phyloP scores from a whole-genome alignment of 2,888 invertebrate genomes.

The Brachyopa scutellaris region DNA sequence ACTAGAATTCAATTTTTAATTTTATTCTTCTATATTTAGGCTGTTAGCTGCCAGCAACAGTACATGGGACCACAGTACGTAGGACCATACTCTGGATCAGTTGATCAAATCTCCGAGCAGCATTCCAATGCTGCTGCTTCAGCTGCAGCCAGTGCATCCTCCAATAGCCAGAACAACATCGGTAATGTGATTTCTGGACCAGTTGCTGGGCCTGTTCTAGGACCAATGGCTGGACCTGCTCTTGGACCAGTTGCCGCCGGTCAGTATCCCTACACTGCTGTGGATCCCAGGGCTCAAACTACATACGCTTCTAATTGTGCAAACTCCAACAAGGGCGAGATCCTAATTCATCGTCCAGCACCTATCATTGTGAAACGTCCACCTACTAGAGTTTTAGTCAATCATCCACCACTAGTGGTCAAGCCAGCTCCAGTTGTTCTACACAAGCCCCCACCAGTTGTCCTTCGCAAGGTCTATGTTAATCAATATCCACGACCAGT shows the following conservation, averaged over 20 bases:
- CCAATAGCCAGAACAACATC: slow-evolving; percentile 43
- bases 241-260: background rate
- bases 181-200: slow-evolving; percentile 4
- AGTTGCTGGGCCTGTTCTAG: background rate
- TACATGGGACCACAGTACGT: slow-evolving; percentile 30
- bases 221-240: slow-evolving; percentile 11
- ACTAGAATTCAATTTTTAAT: slow-evolving; percentile 1
- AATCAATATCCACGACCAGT: slow-evolving; percentile 80
- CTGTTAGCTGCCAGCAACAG: slow-evolving; percentile 44
- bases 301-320: slow-evolving; percentile 26
- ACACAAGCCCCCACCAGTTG: slow-evolving; percentile 81
- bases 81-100: slow-evolving; percentile 17
- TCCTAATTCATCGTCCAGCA: slow-evolving; percentile 80
- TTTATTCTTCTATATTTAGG: slow-evolving; percentile 34
- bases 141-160: slow-evolving; percentile 31
- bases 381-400: slow-evolving; percentile 80
- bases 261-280: slow-evolving; percentile 7
- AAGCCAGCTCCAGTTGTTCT: slow-evolving; percentile 81
- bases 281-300: slow-evolving; percentile 25
- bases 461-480: slow-evolving; percentile 79
- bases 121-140: slow-evolving; percentile 37
- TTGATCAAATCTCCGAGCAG: slow-evolving; percentile 32
- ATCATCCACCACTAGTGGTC: slow-evolving; percentile 81
- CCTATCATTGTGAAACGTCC: slow-evolving; percentile 81
- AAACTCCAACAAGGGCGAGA: slow-evolving; percentile 79